Conservation (phyloP, 2,113 vertebrate species). For the Beaufortia kweichowensis region DNA sequence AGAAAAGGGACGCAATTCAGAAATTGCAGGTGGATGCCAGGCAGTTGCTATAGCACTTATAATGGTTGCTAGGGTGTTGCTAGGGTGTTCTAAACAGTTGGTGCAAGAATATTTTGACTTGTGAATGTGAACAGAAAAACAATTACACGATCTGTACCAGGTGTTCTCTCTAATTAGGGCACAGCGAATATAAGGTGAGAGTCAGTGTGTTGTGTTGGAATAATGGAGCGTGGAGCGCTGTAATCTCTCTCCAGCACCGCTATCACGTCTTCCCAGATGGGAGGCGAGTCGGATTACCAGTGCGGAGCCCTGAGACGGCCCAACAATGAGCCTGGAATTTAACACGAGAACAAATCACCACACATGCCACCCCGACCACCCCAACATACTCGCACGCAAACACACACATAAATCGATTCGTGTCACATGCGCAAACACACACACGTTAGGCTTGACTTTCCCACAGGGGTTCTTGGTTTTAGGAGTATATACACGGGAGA, state of each 20-base stretch:
- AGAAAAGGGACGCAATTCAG: no score
- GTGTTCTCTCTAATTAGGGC: constrained; percentile 34
- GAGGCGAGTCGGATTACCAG: constrained; percentile 67
- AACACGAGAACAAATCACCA: constrained; percentile 71
- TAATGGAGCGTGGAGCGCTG: constrained; percentile 59
- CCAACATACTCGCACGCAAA: constrained; percentile 37
- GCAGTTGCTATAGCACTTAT: no score
- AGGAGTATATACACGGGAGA: constrained; percentile 38
- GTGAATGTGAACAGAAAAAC: neutral
- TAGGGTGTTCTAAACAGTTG: no score
- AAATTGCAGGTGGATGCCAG: no score
- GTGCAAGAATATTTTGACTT: neutral
- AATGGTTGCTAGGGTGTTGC: no score
- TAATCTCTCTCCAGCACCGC: constrained; percentile 55
- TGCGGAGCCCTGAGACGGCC: constrained; percentile 39
- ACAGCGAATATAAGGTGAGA: constrained; percentile 22
- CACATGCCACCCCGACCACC: constrained; percentile 48
- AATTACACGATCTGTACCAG: constrained; percentile 21
- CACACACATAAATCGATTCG: constrained; percentile 29
- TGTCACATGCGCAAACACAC: constrained; percentile 13
- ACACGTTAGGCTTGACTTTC: constrained; percentile 41
- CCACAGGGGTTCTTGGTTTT: constrained; percentile 51
- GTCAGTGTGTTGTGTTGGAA: constrained; percentile 43
- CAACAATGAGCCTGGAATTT: constrained; percentile 70
- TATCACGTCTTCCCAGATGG: constrained; percentile 74